Evolutionary conservation across 1,140 invertebrate genomes (phyloP).

Genomic region (Holotrichia oblita): DNA sequence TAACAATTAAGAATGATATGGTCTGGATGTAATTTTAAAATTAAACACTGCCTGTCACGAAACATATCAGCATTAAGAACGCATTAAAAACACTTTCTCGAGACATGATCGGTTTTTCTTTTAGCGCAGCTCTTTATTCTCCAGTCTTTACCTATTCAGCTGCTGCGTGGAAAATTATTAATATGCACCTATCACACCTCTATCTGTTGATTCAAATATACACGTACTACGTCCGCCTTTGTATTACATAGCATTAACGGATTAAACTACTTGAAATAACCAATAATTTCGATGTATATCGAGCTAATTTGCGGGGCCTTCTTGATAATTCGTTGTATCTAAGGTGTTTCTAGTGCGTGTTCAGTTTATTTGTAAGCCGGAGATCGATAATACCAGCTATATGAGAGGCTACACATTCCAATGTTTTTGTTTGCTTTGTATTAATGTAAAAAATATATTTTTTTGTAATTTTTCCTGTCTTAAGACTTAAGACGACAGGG

Average conservation of each 20-base stretch:
- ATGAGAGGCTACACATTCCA: too few species aligned
- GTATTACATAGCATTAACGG: background rate
- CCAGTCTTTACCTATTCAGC: background rate
- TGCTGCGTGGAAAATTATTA: conserved; percentile 17
- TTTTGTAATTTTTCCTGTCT: too few species aligned
- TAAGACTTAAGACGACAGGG: too few species aligned
- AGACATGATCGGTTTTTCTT: background rate
- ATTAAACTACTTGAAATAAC: conserved; percentile 9
- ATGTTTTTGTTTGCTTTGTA: too few species aligned
- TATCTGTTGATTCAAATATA: conserved; percentile 4
- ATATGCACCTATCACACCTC: background rate
- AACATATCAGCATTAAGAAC: background rate
- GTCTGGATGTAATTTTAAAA: conserved; percentile 6
- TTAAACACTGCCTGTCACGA: conserved; percentile 15
- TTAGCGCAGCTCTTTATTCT: background rate
- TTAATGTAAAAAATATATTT: too few species aligned
- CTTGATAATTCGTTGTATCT: conserved; percentile 7
- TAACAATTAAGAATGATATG: background rate
- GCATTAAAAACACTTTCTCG: background rate
- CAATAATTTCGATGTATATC: conserved; percentile 2
- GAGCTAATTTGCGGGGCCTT: background rate
- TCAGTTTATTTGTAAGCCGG: background rate
- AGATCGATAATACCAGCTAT: too few species aligned
- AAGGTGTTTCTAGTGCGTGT: background rate
- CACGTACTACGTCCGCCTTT: background rate